Base-by-base conservation (phyloP, 53 echinoderm and acorn worm species). In the Stichopus horrens region DNA sequence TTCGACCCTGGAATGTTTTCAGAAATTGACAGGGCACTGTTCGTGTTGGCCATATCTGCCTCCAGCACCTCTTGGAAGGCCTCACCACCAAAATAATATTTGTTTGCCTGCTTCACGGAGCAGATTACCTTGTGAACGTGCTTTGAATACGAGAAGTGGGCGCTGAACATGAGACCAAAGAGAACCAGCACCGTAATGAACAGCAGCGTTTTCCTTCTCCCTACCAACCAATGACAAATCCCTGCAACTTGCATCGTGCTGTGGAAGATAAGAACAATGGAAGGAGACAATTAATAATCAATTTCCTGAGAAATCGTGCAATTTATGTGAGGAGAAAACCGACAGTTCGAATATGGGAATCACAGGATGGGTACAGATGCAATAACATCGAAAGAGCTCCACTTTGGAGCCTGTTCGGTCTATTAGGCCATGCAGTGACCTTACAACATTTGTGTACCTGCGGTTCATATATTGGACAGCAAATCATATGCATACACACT, bases 41-140 rank as follows among this genome's bases (percentile, higher is more conserved):
- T 73, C 0, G 56, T 87, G 57, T 87, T 53, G 14, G 55, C 16
- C 73, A 75, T 57, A 55, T 74, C 87, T 65, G 85, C 65, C 52
- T 67, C 65, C 5, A 85, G 23, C 53, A 75, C 74, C 56, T 74
- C 75, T 53, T 87, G 87, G 11, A 74, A 58, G 16, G 71, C 20
- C 75, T 87, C 87, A 1, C 87, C 75, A 9, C 87, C 87, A 87
- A 87, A 87, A 54, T 87, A 87, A 54, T 74, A 87, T 56, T 87
- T 87, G 56, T 87, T 87, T 14, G 87, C 87, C 53, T 75, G 74
- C 75, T 87, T 87, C 5, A 87, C 91, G 0, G 91, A 76, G 51
- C 93, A 91, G 86, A 93, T 75, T 58, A 93, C 68, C 57, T 91
- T 86, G 67, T 93, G 93, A 9, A 93, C 75, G 54, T 93, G 89